phyloP scores from a whole-genome alignment of 1,140 invertebrate genomes.

The Bombyx mandarina region DNA sequence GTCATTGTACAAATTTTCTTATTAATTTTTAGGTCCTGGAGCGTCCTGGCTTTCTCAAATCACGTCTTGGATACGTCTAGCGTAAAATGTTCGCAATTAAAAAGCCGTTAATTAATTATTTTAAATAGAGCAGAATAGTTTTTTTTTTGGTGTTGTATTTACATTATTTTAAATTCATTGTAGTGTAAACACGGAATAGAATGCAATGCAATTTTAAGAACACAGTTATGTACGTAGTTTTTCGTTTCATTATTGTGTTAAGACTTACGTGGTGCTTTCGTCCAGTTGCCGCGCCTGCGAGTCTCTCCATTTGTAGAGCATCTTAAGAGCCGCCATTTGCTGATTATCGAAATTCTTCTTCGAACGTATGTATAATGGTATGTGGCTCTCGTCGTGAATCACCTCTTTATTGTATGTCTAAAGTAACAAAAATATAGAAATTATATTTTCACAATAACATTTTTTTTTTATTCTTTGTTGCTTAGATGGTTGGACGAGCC shows the following conservation, averaged over 20 bases:
- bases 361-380: constrained; percentile 83
- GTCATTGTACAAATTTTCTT: too few relatives aligned
- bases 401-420: constrained; percentile 87
- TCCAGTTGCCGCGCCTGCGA: constrained; percentile 87
- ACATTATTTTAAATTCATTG: not conserved
- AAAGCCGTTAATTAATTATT: too few relatives aligned
- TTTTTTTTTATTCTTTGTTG: too few relatives aligned
- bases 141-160: not conserved
- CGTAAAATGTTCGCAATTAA: too few relatives aligned
- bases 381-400: constrained; percentile 80
- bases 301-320: constrained; percentile 93
- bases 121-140: not conserved
- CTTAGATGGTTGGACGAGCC: too few relatives aligned
- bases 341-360: constrained; percentile 87
- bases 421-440: not conserved
- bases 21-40: too few relatives aligned
- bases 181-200: not conserved
- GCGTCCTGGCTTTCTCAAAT: too few relatives aligned
- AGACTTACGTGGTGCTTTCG: constrained; percentile 84
- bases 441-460: too few relatives aligned
- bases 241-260: constrained; percentile 5
- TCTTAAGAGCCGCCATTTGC: constrained; percentile 87
- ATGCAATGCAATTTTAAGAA: too few relatives aligned
- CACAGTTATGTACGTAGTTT: too few relatives aligned
- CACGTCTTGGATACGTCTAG: too few relatives aligned